A percentile compares a stretch with the other conserved stretches of the same genome.
Evolutionary conservation across 2,797 vertebrate species (phyloP).

Genomic region (Myripristis murdjan): DNA sequence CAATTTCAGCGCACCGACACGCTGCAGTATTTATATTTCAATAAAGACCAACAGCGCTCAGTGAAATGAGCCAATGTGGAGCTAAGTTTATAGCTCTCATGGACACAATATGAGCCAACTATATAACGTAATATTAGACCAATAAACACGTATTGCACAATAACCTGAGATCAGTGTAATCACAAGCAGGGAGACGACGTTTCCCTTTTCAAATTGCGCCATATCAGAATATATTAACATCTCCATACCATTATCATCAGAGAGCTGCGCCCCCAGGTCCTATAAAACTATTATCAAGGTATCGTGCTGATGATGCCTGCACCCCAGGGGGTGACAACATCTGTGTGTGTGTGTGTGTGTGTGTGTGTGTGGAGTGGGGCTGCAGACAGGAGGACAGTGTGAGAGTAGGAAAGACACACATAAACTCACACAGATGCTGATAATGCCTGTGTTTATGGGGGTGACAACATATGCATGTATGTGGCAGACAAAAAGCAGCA

Average conservation of each 20-base stretch:
- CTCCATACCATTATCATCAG: slow-evolving; percentile 48
- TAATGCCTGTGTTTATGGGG: slow-evolving; percentile 12
- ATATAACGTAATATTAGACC: slow-evolving; percentile 53
- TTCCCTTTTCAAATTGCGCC: slow-evolving; percentile 34
- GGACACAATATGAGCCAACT: slow-evolving; percentile 43
- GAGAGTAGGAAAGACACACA: slow-evolving; percentile 34
- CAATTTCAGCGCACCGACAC: slow-evolving; percentile 27
- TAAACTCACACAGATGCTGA: slow-evolving; percentile 36
- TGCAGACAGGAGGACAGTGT: slow-evolving; percentile 11
- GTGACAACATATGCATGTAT: slow-evolving; percentile 52
- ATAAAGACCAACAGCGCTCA: slow-evolving; percentile 51
- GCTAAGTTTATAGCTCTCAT: slow-evolving; percentile 39
- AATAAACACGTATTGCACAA: slow-evolving; percentile 63
- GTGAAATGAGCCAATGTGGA: slow-evolving; percentile 13
- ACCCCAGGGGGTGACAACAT: slow-evolving; percentile 47
- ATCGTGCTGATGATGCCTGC: slow-evolving; percentile 56
- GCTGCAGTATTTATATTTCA: slow-evolving; percentile 66
- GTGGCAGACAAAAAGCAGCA: not conserved
- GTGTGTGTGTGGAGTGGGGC: slow-evolving; percentile 18
- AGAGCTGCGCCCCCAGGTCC: slow-evolving; percentile 49
- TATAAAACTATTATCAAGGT: slow-evolving; percentile 70
- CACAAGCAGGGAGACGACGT: slow-evolving; percentile 24
- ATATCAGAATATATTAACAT: slow-evolving; percentile 65
- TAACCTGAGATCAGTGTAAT: slow-evolving; percentile 54
- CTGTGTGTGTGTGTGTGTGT: slow-evolving; percentile 28